A percentile compares a stretch with the other conserved stretches of the same genome.
phyloP scores from a whole-genome alignment of 2,888 invertebrate genomes.

The Disparrhopalites patrizii region DNA sequence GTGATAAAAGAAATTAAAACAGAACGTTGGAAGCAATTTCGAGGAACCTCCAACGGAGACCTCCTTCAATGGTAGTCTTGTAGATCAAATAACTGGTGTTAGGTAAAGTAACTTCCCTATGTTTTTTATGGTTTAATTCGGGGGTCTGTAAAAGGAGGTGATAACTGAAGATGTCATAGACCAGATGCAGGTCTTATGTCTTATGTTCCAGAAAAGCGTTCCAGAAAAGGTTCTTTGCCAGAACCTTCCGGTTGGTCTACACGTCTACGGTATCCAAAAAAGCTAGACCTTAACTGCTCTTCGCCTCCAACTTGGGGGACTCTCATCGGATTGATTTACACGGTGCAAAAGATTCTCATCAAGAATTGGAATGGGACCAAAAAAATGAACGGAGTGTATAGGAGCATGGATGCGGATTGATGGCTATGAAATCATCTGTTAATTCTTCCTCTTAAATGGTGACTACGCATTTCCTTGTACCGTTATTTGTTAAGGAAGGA shows the following conservation, averaged over 20 bases:
- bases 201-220: no score
- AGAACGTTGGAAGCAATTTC: background rate
- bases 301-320: background rate
- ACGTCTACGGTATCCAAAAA: no score
- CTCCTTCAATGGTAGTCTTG: background rate
- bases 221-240: no score
- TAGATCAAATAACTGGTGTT: background rate
- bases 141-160: no score
- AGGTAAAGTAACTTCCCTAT: no score
- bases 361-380: background rate
- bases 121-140: no score
- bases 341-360: background rate
- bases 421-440: background rate
- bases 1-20: no score
- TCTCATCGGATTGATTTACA: slow-evolving; percentile 21
- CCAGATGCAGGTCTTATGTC: no score
- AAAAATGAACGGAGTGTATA: background rate
- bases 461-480: background rate
- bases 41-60: background rate
- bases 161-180: no score
- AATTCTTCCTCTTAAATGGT: background rate
- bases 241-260: no score
- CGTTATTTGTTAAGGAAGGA: background rate
- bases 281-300: slow-evolving; percentile 16
- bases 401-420: background rate